phyloP scores from a whole-genome alignment of 2,113 vertebrate species.

The Apteryx mantelli region DNA sequence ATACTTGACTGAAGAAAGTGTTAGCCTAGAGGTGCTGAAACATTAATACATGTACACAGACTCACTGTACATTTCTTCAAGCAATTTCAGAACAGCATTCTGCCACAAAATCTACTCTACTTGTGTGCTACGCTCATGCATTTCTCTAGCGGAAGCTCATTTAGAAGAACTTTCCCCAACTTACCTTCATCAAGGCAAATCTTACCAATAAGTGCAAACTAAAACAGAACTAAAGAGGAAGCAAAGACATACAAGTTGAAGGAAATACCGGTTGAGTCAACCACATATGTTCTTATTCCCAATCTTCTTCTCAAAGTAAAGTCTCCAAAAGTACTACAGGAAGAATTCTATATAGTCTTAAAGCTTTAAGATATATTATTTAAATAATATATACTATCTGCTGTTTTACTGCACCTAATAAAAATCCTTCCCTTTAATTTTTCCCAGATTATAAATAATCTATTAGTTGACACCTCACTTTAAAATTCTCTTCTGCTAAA shows the following conservation, averaged over 20 bases:
- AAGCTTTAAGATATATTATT: not conserved
- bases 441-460: not conserved
- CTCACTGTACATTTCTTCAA: not conserved
- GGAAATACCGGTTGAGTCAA: not conserved
- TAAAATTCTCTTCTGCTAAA: not conserved
- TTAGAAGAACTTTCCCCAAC: not conserved
- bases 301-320: not conserved
- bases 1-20: rapidly evolving
- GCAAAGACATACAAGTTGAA: not conserved
- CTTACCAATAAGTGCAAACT: not conserved
- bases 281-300: not conserved
- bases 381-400: not conserved
- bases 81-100: not conserved
- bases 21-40: not conserved
- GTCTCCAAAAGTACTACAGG: not conserved
- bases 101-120: not conserved
- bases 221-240: not conserved
- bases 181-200: not conserved
- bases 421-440: not conserved
- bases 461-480: not conserved
- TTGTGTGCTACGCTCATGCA: rapidly evolving
- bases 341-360: not conserved
- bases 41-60: rapidly evolving
- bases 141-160: not conserved
- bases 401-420: not conserved